Evolutionary conservation across 2,797 vertebrate species (phyloP).

Genomic region (Thalassophryne amazonica): DNA sequence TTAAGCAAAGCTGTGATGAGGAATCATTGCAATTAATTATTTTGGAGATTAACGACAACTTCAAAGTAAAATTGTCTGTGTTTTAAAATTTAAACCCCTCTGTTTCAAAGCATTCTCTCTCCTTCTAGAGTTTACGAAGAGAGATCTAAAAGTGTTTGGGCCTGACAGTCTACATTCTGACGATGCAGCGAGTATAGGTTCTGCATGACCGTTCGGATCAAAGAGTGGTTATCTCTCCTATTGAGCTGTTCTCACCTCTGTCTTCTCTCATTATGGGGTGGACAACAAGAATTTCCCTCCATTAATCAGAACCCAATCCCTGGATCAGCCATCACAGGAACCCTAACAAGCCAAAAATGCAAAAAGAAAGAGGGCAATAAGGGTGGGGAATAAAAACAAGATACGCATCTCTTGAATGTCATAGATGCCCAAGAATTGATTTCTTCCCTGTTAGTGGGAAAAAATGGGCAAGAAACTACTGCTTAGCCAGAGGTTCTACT

Average conservation of each 20-base stretch:
- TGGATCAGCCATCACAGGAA: constrained; percentile 78
- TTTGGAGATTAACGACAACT: constrained; percentile 22
- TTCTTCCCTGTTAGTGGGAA: constrained; percentile 70
- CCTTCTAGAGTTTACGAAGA: constrained; percentile 77
- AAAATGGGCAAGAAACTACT: constrained; percentile 70
- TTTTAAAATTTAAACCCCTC: constrained; percentile 15
- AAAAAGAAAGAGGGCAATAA: constrained; percentile 56
- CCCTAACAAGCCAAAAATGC: constrained; percentile 81
- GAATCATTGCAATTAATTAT: too few relatives aligned
- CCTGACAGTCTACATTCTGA: constrained; percentile 83
- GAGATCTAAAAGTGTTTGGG: constrained; percentile 77
- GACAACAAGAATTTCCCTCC: constrained; percentile 86
- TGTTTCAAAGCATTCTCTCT: constrained; percentile 3
- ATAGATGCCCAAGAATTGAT: constrained; percentile 71
- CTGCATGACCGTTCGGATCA: constrained; percentile 91
- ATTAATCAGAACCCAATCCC: constrained; percentile 84
- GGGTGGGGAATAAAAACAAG: constrained; percentile 41
- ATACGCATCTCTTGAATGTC: constrained; percentile 67
- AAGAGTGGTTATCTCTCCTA: constrained; percentile 93
- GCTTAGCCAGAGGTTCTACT: constrained; percentile 76
- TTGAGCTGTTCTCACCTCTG: constrained; percentile 98
- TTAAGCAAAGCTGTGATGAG: constrained; percentile 40
- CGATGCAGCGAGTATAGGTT: constrained; percentile 81
- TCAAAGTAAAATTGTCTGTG: constrained; percentile 3
- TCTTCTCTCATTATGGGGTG: constrained; percentile 90